phyloP scores from a whole-genome alignment of 2,888 invertebrate species.

The Ennomos fuscantarius region DNA sequence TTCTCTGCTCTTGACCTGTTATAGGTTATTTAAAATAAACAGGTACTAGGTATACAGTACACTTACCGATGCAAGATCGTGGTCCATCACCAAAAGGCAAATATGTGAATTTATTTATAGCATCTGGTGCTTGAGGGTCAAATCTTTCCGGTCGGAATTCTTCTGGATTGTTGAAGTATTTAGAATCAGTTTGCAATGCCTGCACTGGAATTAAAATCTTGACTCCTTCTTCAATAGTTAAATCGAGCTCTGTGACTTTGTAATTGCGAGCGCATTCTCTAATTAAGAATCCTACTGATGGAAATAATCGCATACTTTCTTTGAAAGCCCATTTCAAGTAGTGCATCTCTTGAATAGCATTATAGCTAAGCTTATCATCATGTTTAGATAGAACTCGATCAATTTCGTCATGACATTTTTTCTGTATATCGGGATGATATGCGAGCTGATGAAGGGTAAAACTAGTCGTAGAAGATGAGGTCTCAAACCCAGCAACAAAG shows the following conservation, averaged over 20 bases:
- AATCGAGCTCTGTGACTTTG: constrained; percentile 51
- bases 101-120: constrained; percentile 51
- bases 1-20: not conserved
- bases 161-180: constrained; percentile 57
- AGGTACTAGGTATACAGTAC: too few relatives aligned
- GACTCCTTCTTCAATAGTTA: constrained; percentile 58
- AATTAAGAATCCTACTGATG: constrained; percentile 60
- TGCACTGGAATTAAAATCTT: constrained; percentile 55
- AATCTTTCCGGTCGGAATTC: constrained; percentile 64
- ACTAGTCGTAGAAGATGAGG: constrained; percentile 62
- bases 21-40: too few relatives aligned
- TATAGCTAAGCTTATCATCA: constrained; percentile 54
- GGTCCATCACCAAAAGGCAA: constrained; percentile 64
- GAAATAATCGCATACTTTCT: constrained; percentile 64
- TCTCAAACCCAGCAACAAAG: constrained; percentile 64
- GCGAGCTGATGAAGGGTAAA: constrained; percentile 64
- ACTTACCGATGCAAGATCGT: constrained; percentile 61
- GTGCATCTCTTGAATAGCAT: constrained; percentile 60
- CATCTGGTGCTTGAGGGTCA: constrained; percentile 43
- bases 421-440: constrained; percentile 52
- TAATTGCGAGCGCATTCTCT: constrained; percentile 54
- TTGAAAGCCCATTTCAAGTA: constrained; percentile 59
- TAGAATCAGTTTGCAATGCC: constrained; percentile 60
- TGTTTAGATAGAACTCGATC: constrained; percentile 43
- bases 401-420: constrained; percentile 48